phyloP scores from a whole-genome alignment of 2,888 invertebrate species.

The Steromphala cineraria region DNA sequence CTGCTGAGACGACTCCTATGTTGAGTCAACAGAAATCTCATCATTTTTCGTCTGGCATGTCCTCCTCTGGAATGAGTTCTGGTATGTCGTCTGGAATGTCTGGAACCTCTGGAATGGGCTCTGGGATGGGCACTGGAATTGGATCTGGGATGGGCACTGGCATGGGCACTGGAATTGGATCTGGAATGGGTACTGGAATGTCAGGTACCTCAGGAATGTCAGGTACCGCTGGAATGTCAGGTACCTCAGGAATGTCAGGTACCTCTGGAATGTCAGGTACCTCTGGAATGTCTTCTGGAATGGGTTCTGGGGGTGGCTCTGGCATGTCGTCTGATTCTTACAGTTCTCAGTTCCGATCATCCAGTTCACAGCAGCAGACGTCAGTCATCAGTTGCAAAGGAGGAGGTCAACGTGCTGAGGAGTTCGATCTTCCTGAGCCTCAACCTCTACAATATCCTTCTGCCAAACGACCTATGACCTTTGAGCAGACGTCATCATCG shows the following conservation, averaged over 20 bases:
- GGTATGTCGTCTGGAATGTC: not conserved
- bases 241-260: too few relatives aligned
- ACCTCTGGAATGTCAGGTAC: too few relatives aligned
- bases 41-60: not conserved
- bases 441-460: slow-evolving; percentile 64
- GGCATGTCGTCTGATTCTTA: slow-evolving; percentile 26
- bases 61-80: not conserved
- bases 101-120: too few relatives aligned
- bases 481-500: slow-evolving; percentile 65
- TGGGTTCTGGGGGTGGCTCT: too few relatives aligned
- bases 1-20: slow-evolving; percentile 52
- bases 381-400: slow-evolving; percentile 23
- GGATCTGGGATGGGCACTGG: too few relatives aligned
- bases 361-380: slow-evolving; percentile 11
- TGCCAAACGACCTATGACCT: slow-evolving; percentile 66
- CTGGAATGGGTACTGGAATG: too few relatives aligned
- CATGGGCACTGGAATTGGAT: not conserved
- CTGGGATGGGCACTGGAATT: too few relatives aligned
- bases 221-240: too few relatives aligned
- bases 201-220: too few relatives aligned
- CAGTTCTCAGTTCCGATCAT: slow-evolving; percentile 24
- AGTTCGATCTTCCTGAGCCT: slow-evolving; percentile 42
- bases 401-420: slow-evolving; percentile 10
- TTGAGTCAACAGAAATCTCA: slow-evolving; percentile 25
- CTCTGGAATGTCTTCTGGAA: too few relatives aligned